Evolutionary conservation across 2,113 vertebrate species (phyloP).

Genomic region (Ictalurus punctatus): DNA sequence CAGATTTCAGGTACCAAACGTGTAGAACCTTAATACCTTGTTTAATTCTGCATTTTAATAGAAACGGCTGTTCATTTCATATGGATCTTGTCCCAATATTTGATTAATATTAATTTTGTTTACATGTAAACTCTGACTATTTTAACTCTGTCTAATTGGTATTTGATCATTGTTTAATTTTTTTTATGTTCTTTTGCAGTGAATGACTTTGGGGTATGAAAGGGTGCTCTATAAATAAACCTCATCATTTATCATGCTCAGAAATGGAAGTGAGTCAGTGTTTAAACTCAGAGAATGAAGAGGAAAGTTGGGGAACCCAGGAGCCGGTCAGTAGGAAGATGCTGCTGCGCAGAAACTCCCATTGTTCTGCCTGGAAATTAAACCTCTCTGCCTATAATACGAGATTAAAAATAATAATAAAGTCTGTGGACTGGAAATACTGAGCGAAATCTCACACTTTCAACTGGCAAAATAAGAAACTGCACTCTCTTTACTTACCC

Average conservation of each 20-base stretch:
- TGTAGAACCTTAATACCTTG: neutral
- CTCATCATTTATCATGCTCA: neutral
- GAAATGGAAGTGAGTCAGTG: neutral
- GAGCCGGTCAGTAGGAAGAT: neutral
- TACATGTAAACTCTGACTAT: neutral
- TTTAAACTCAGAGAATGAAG: neutral
- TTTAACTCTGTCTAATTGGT: neutral
- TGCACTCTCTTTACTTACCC: neutral
- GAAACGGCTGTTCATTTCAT: neutral
- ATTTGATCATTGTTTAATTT: neutral
- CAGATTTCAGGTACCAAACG: neutral
- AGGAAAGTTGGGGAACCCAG: neutral
- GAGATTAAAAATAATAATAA: neutral
- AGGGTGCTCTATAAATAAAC: neutral
- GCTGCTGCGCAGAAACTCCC: neutral
- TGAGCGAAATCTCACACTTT: neutral
- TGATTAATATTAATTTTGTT: neutral
- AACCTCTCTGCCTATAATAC: neutral
- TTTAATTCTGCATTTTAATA: neutral
- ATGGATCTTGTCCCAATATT: neutral
- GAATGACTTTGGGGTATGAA: neutral
- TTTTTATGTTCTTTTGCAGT: neutral
- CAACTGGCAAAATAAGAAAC: neutral
- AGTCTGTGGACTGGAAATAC: neutral
- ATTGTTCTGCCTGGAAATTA: slow-evolving; percentile 27